Conservation (phyloP, 2,113 vertebrate species). For the Pimephales promelas region DNA sequence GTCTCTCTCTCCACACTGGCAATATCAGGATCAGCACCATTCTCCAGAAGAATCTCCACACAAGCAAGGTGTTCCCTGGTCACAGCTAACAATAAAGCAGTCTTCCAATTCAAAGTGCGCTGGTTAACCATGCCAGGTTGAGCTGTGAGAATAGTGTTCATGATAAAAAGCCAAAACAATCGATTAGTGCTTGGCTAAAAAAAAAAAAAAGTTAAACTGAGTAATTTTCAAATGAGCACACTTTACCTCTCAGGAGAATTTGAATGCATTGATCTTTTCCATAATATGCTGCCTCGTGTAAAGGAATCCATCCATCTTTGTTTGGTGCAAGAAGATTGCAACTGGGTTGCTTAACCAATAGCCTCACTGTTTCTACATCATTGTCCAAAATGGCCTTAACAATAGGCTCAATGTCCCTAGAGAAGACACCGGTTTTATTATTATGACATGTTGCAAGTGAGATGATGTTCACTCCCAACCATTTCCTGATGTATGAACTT, state of each 20-base stretch:
- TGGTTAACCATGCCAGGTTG: constrained; percentile 79
- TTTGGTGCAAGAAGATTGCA: constrained; percentile 50
- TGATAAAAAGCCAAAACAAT: background rate
- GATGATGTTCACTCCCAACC: background rate
- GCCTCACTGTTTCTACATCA: constrained; percentile 34
- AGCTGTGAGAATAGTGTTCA: constrained; percentile 60
- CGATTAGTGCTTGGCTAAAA: too few relatives aligned
- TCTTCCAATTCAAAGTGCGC: constrained; percentile 82
- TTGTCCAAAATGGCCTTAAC: constrained; percentile 66
- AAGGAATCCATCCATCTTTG: constrained; percentile 52
- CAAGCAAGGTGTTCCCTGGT: constrained; percentile 76
- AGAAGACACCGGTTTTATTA: background rate
- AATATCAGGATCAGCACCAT: constrained; percentile 83
- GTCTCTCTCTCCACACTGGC: constrained; percentile 83
- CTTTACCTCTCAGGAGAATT: constrained; percentile 50
- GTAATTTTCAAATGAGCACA: background rate
- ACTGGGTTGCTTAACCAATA: constrained; percentile 37
- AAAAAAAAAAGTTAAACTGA: background rate
- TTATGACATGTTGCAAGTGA: background rate
- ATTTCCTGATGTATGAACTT: too few relatives aligned
- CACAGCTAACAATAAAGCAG: constrained; percentile 80
- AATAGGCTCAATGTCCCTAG: constrained; percentile 71
- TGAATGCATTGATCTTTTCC: constrained; percentile 50
- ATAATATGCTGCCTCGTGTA: constrained; percentile 54
- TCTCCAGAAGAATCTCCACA: constrained; percentile 76